These are phyloP conservation scores for Eidolon dupreanum DNA, from an alignment of 2,797 vertebrate genomes.

Conservation along the genomic window DNA sequence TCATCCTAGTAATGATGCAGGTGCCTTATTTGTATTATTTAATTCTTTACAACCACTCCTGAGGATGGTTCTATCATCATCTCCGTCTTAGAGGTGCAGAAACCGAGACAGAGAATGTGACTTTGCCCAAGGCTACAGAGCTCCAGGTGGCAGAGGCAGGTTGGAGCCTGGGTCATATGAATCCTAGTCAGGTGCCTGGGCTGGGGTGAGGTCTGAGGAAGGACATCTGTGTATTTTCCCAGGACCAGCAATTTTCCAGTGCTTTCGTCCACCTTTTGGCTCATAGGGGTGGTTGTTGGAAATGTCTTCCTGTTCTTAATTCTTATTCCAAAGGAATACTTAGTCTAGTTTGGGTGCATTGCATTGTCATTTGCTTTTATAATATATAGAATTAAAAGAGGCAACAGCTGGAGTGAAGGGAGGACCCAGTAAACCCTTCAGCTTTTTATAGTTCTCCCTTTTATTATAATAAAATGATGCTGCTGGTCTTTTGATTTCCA, in stretches of 20 bases:
- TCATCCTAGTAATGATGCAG: neutral
- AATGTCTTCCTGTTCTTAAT: neutral
- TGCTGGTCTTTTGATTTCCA: constrained; percentile 25
- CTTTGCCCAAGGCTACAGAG: neutral
- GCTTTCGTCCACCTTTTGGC: neutral
- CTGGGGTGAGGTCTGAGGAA: neutral
- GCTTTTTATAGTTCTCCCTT: neutral
- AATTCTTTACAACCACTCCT: neutral
- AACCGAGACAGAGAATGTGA: neutral
- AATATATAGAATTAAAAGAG: constrained; percentile 5
- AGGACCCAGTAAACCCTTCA: neutral
- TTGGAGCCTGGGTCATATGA: neutral
- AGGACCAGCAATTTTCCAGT: neutral
- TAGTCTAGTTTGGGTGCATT: neutral
- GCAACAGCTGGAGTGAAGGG: neutral
- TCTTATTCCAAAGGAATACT: neutral
- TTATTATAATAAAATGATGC: neutral
- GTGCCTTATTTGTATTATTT: neutral
- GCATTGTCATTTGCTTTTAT: neutral
- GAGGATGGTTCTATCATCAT: neutral
- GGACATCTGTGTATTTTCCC: neutral
- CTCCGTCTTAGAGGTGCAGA: neutral
- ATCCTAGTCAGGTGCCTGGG: neutral
- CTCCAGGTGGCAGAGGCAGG: neutral
- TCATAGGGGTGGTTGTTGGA: neutral